Evolutionary conservation across 2,888 invertebrate genomes (phyloP), one percentile per base, ranked within the genome.

Genomic region (Melinaea marsaeus): DNA sequence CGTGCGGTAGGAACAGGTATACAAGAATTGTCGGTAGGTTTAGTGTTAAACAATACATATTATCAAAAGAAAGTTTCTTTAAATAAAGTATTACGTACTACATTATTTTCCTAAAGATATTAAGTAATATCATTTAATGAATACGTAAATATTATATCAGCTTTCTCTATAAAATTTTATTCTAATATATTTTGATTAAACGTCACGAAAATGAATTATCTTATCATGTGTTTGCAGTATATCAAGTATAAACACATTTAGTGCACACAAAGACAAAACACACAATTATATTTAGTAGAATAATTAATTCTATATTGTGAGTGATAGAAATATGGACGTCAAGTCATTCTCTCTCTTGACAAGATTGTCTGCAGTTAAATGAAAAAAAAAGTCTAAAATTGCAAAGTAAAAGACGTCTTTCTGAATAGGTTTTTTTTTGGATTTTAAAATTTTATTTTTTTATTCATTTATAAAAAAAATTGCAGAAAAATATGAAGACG

Each of bases 301-400:
- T 32, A 55, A 55, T 62, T 13, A 9, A 57, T 46, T 46, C 13
- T 58, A 22, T 22, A 22, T 22, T 22, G 37, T 48, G 11, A 58
- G 63, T 57, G n/a, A 22, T n/a, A 42, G 22, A n/a, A 64, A 54
- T 58, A 73, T 71, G 66, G 61, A 47, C 51, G 56, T 67, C 48
- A 57, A 57, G 35, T 46, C 68, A 54, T 65, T 65, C 35, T 65
- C 61, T 22, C 62, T 67, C 55, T 65, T 69, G 33, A 72, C 13
- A 71, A 57, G 68, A 75, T 67, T 51, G 11, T 72, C 69, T 4
- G 70, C 71, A 34, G 57, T 74, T 55, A 67, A 71, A 70, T 76
- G 72, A 55, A 51, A 33, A 13, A n/a, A 22, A 33, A 22, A 22
- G 22, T 1, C 22, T 22, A 1, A 1, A 22, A 22, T 1, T 1